Base-by-base conservation (phyloP, 2,888 invertebrate genomes). In the Gnatocerus cornutus region DNA sequence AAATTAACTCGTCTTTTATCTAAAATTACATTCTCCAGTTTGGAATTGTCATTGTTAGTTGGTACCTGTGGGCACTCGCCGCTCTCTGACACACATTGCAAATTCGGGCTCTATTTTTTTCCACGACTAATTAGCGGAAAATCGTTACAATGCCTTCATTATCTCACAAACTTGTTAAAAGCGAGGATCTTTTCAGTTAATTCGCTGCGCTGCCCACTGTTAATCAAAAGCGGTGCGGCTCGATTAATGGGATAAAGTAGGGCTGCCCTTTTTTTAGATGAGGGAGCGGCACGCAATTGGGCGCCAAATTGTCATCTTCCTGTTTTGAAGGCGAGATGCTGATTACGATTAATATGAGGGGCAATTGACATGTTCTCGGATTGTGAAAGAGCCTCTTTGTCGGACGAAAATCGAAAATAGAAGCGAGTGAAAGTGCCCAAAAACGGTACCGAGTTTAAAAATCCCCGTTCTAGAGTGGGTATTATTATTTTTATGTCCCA, bases 241-340 rank as follows among this genome's bases (percentile, higher is more conserved):
- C 33, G 46, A 50, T 63, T 52, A 48, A 48, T 12, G 14, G 46
- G 14, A 12, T 16, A 48, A 61, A 46, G 37, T 46, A 52, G 41
- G 12, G 50, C 21, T 52, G 13, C 52, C 52, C 50, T 37, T 52
- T 55, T 14, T 6, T 33, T 33, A 33, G 13, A n/a, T 16, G 62
- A 66, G 66, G 66, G 66, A 67, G 66, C 66, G 66, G 45, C 50
- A 39, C 41, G 12, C 66, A 56, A 65, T 65, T 56, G 65, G 65
- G 56, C 66, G 48, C 59, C 66, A 67, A 67, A 67, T 67, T 59
- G 58, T 43, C 52, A 67, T 59, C 59, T 67, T 67, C 66, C 66
- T 58, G 66, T 66, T 66, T 53, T 66, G 66, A 48, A 39, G 53
- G 9, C 41, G 41, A 29, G 39, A 9, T 13, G 64, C 21, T 27